phyloP scores from a whole-genome alignment of 2,888 invertebrate species.

The Pandemis corylana region DNA sequence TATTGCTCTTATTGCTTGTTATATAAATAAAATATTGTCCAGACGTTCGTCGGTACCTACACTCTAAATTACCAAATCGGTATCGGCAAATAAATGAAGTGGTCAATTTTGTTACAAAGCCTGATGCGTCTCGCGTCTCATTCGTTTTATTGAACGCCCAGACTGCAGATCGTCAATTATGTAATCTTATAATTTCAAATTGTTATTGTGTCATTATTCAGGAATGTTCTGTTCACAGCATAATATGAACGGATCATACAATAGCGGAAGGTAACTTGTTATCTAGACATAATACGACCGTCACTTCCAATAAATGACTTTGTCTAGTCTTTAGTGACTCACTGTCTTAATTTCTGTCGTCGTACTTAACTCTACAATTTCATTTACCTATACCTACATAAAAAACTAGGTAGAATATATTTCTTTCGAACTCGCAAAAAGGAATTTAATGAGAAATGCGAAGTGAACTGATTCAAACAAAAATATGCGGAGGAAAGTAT shows the following conservation, averaged over 20 bases:
- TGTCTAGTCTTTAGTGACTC: not conserved
- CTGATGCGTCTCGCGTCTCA: not conserved
- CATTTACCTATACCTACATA: too few species aligned
- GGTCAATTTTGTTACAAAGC: not conserved
- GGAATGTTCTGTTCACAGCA: constrained; percentile 7
- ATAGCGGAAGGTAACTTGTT: not conserved
- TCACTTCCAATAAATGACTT: not conserved
- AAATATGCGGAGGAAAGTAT: too few species aligned
- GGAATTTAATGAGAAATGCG: not conserved
- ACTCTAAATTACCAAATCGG: not conserved
- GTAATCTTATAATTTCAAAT: constrained; percentile 1
- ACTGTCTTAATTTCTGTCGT: not conserved
- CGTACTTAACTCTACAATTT: too few species aligned
- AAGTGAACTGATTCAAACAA: not conserved
- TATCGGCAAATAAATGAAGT: not conserved
- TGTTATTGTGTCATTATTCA: not conserved
- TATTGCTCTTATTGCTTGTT: not conserved
- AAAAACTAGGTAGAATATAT: not conserved
- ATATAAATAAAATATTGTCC: not conserved
- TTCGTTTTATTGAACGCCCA: constrained; percentile 14
- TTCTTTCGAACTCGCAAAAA: not conserved
- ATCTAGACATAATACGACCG: constrained; percentile 15
- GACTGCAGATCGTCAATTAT: constrained; percentile 30
- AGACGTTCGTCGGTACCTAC: not conserved
- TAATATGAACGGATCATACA: not conserved